These are phyloP conservation scores for Merluccius polli DNA, from an alignment of 2,797 vertebrate genomes.

Conservation along the genomic window DNA sequence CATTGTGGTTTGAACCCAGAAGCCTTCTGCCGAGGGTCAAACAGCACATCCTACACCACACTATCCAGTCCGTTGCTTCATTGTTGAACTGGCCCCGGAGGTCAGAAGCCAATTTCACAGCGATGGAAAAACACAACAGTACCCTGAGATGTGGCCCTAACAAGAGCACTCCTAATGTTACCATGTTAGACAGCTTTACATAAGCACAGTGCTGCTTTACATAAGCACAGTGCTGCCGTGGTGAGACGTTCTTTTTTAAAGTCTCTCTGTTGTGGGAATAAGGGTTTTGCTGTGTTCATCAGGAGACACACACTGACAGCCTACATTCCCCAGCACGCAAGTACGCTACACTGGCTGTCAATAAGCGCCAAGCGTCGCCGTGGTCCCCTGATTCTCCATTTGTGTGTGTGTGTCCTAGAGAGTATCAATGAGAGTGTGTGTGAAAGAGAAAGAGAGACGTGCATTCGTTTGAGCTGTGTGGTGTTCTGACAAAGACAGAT, in stretches of 20 bases:
- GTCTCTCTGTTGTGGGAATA: neutral
- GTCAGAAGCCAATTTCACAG: conserved; percentile 29
- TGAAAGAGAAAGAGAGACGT: neutral
- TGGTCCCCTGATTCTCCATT: neutral
- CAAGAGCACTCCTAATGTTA: neutral
- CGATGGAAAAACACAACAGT: too few relatives aligned
- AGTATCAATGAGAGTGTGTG: neutral
- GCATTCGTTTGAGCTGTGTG: too few relatives aligned
- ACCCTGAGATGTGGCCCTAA: too few relatives aligned
- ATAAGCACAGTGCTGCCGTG: neutral
- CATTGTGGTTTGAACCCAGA: too few relatives aligned
- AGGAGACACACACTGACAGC: neutral
- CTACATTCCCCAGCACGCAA: neutral
- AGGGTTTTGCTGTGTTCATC: neutral
- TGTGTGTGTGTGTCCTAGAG: neutral
- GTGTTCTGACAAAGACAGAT: too few relatives aligned
- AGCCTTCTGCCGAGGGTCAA: too few relatives aligned
- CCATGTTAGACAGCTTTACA: neutral
- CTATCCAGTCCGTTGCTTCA: too few relatives aligned
- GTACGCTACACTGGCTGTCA: neutral
- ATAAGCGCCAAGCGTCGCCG: too few relatives aligned
- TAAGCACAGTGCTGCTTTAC: neutral
- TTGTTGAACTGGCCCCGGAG: conserved; percentile 51
- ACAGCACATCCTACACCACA: too few relatives aligned
- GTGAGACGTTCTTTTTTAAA: neutral